Percentiles rank a stretch among this genome's conserved stretches.
phyloP scores from a whole-genome alignment of 2,888 invertebrate species.

The Atrina japonica region DNA sequence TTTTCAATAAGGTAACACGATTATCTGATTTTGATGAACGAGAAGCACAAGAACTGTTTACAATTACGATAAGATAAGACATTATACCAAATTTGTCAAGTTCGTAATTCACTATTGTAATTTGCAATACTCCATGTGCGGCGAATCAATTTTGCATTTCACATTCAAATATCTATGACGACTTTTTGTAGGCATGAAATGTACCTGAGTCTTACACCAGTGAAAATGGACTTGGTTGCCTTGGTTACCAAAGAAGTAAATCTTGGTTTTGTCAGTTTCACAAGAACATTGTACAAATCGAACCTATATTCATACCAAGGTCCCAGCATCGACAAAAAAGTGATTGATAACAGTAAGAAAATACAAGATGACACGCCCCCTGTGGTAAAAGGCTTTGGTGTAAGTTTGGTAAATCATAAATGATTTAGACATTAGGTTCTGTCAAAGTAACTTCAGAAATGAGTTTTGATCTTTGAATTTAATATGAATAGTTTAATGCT shows the following conservation, averaged over 20 bases:
- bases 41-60: no score
- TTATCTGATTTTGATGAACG: background rate
- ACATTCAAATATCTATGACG: no score
- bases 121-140: no score
- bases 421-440: no score
- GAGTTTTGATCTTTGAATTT: no score
- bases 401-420: no score
- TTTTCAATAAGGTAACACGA: background rate
- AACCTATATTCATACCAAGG: conserved; percentile 42
- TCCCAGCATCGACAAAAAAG: conserved; percentile 39
- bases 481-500: no score
- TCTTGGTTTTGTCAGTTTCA: conserved; percentile 21
- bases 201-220: conserved; percentile 46
- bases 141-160: no score
- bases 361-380: conserved; percentile 47
- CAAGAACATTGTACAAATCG: conserved; percentile 41
- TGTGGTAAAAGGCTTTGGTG: conserved; percentile 32
- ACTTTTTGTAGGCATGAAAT: conserved; percentile 43
- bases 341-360: conserved; percentile 42
- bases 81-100: no score
- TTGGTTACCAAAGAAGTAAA: conserved; percentile 44
- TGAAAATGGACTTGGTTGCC: conserved; percentile 35
- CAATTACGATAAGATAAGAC: no score
- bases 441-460: no score
- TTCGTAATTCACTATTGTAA: no score